These are phyloP conservation scores for Microtus californicus DNA, from an alignment of 2,797 vertebrate genomes.

Conservation along the genomic window DNA sequence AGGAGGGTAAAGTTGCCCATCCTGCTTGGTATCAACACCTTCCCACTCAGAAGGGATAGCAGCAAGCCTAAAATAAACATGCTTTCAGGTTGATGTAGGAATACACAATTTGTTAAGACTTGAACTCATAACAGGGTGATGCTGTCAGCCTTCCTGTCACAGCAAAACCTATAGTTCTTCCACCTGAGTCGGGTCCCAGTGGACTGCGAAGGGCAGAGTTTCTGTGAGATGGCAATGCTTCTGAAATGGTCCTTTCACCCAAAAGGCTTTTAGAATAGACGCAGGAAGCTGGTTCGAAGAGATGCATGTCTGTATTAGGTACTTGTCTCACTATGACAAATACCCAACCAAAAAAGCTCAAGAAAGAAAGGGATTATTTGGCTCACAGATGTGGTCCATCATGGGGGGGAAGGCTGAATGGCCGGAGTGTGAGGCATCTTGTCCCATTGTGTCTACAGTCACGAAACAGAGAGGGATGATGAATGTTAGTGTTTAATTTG, in stretches of 20 bases:
- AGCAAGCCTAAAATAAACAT: slow-evolving; percentile 40
- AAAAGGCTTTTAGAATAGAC: not conserved
- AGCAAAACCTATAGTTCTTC: not conserved
- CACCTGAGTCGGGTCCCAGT: not conserved
- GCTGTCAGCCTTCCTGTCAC: not conserved
- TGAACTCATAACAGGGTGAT: not conserved
- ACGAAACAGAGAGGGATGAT: not conserved
- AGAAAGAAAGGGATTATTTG: not conserved
- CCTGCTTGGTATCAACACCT: not conserved
- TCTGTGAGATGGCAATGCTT: not conserved
- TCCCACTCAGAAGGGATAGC: not conserved
- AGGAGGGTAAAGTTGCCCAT: not conserved
- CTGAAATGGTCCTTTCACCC: not conserved
- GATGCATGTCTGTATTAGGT: not conserved
- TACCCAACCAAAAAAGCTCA: not conserved
- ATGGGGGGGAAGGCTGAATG: not conserved
- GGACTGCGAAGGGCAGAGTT: not conserved
- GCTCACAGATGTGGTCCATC: not conserved
- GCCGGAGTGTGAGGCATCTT: not conserved
- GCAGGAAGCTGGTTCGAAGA: not conserved
- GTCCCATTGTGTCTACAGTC: not conserved
- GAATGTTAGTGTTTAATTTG: not conserved
- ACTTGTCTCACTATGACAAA: not conserved
- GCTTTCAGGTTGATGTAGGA: not conserved
- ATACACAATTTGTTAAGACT: not conserved